These are phyloP conservation scores for Falco concolor DNA, from an alignment of 2,797 vertebrate genomes.

Conservation along the genomic window DNA sequence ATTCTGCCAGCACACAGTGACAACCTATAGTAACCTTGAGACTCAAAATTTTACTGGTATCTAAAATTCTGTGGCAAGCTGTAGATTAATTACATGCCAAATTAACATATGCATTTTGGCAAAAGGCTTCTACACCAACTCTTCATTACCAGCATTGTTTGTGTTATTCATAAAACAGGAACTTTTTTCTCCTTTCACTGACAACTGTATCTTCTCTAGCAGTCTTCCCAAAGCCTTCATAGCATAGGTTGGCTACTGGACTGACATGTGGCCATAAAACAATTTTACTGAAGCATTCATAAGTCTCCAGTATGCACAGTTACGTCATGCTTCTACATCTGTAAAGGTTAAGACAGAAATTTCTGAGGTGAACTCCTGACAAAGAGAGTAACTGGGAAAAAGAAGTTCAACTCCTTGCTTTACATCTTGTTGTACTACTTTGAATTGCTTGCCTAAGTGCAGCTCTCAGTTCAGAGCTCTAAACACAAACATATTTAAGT, in stretches of 20 bases:
- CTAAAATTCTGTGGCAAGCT: neutral
- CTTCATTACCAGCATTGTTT: neutral
- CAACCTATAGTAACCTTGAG: neutral
- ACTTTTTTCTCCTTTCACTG: neutral
- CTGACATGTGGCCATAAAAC: neutral
- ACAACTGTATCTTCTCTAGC: neutral
- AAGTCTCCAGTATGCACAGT: neutral
- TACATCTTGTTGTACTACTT: neutral
- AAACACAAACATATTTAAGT: neutral
- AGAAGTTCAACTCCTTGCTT: neutral
- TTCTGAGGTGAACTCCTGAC: neutral
- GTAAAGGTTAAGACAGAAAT: neutral
- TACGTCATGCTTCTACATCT: neutral
- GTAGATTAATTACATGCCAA: neutral
- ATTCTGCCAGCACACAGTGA: neutral
- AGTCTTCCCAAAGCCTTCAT: neutral
- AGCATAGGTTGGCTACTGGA: neutral
- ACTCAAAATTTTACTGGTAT: neutral
- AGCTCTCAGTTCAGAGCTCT: neutral
- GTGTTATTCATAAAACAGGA: neutral
- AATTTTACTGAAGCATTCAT: neutral
- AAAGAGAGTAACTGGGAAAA: neutral
- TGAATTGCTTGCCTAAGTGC: neutral
- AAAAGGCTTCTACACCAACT: neutral
- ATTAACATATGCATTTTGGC: neutral